Percentiles rank a stretch among this genome's conserved stretches.
phyloP scores from a whole-genome alignment of 2,797 vertebrate species.

The Girardinus metallicus region DNA sequence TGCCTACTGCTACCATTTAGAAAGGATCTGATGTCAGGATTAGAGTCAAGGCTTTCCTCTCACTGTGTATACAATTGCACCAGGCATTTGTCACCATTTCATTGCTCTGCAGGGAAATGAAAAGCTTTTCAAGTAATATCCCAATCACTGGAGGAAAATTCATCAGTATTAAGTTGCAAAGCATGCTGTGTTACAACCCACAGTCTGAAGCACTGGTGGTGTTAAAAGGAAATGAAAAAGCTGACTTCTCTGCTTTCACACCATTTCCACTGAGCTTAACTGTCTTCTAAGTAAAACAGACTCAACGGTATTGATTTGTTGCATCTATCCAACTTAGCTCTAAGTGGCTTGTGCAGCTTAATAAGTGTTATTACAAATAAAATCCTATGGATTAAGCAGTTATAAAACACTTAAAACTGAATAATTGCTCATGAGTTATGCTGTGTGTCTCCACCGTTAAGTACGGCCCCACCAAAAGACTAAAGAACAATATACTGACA shows the following conservation, averaged over 20 bases:
- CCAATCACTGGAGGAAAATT: constrained; percentile 61
- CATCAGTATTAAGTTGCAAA: constrained; percentile 57
- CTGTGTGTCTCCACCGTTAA: not conserved
- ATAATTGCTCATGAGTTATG: not conserved
- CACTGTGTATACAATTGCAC: constrained; percentile 38
- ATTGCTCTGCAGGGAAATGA: constrained; percentile 66
- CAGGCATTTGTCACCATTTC: constrained; percentile 55
- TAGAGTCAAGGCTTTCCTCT: constrained; percentile 30
- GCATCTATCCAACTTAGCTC: not conserved
- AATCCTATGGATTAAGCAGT: not conserved
- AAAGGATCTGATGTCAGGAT: constrained; percentile 44
- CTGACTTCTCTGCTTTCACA: constrained; percentile 9
- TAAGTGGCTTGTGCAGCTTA: not conserved
- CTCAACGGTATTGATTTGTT: constrained; percentile 1
- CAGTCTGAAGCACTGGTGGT: constrained; percentile 1
- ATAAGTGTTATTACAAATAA: constrained; percentile 13
- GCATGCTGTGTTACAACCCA: constrained; percentile 40
- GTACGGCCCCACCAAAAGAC: not conserved
- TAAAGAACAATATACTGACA: not conserved
- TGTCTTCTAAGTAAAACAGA: constrained; percentile 5
- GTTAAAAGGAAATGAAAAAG: constrained; percentile 22
- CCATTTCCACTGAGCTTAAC: not conserved
- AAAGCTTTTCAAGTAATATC: constrained; percentile 60
- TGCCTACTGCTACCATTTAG: constrained; percentile 25
- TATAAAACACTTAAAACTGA: too few species aligned